phyloP scores from a whole-genome alignment of 30 jellyfish, hydroid and myxozoan genomes.

The Calvadosia cruxmelitensis region DNA sequence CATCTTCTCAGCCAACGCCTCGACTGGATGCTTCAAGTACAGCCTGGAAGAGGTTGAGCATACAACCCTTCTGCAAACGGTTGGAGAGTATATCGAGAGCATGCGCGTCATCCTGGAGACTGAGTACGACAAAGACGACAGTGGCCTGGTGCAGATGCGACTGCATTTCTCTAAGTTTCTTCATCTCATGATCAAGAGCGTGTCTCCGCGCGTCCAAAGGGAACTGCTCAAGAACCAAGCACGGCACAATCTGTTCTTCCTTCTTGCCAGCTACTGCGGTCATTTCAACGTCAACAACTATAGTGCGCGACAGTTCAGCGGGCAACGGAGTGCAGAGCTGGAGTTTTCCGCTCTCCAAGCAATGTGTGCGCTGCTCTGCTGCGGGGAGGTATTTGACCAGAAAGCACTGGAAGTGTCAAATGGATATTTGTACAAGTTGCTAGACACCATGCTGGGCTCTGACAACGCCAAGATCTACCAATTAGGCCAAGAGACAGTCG shows the following conservation, averaged over 20 bases:
- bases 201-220: constrained; percentile 69
- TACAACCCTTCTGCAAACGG: constrained; percentile 26
- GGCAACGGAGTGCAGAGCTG: constrained; percentile 75
- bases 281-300: constrained; percentile 77
- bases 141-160: constrained; percentile 67
- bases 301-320: constrained; percentile 63
- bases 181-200: constrained; percentile 93
- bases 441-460: constrained; percentile 90
- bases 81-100: constrained; percentile 83
- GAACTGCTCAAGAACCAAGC: constrained; percentile 64
- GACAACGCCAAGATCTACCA: constrained; percentile 68
- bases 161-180: constrained; percentile 67
- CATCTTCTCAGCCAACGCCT: constrained; percentile 92
- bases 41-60: constrained; percentile 52
- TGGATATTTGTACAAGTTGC: constrained; percentile 74
- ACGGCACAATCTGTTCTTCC: constrained; percentile 74
- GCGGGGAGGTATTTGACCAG: constrained; percentile 97
- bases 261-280: constrained; percentile 98
- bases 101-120: constrained; percentile 70
- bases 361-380: constrained; percentile 96
- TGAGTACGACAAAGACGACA: constrained; percentile 81
- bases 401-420: constrained; percentile 92
- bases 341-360: constrained; percentile 96
- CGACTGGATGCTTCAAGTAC: constrained; percentile 83
- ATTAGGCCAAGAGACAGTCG: constrained; percentile 95